These are phyloP conservation scores for Aricia agestis DNA, from an alignment of 1,140 invertebrate species.

Conservation along the genomic window DNA sequence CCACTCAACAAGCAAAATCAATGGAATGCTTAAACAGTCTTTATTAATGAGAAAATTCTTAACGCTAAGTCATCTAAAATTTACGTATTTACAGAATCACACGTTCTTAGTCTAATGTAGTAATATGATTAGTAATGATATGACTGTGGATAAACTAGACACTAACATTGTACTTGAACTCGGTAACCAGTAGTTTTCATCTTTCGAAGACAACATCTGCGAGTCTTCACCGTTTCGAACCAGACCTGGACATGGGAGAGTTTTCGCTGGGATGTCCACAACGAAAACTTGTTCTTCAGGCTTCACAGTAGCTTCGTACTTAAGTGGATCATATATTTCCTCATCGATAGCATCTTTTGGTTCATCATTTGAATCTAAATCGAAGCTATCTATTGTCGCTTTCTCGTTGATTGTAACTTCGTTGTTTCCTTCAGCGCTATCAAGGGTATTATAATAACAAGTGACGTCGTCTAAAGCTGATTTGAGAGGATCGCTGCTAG, in stretches of 20 bases:
- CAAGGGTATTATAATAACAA: slow-evolving; percentile 37
- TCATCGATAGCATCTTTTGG: slow-evolving; percentile 49
- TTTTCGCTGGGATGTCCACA: slow-evolving; percentile 47
- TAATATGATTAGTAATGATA: slow-evolving; percentile 30
- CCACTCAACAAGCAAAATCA: neutral
- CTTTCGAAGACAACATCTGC: slow-evolving; percentile 63
- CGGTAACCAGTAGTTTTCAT: slow-evolving; percentile 56
- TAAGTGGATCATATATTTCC: slow-evolving; percentile 39
- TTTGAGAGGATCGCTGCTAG: slow-evolving; percentile 78
- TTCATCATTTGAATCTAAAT: slow-evolving; percentile 38
- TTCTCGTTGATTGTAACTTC: slow-evolving; percentile 23
- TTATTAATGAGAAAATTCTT: neutral
- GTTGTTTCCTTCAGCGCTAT: slow-evolving; percentile 25
- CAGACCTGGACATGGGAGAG: slow-evolving; percentile 47
- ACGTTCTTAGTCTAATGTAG: neutral
- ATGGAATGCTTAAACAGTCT: neutral
- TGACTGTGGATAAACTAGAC: slow-evolving; percentile 40
- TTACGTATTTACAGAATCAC: slow-evolving; percentile 11
- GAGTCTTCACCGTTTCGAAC: slow-evolving; percentile 60
- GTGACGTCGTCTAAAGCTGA: slow-evolving; percentile 58
- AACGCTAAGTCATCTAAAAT: neutral
- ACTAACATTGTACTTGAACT: slow-evolving; percentile 41
- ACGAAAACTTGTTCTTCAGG: slow-evolving; percentile 43
- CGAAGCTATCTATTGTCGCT: slow-evolving; percentile 38
- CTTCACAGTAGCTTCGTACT: slow-evolving; percentile 45